Percentiles rank a stretch among this genome's conserved stretches.
phyloP scores from a whole-genome alignment of 92 coral and sea anemone genomes.

The Porites evermanni region DNA sequence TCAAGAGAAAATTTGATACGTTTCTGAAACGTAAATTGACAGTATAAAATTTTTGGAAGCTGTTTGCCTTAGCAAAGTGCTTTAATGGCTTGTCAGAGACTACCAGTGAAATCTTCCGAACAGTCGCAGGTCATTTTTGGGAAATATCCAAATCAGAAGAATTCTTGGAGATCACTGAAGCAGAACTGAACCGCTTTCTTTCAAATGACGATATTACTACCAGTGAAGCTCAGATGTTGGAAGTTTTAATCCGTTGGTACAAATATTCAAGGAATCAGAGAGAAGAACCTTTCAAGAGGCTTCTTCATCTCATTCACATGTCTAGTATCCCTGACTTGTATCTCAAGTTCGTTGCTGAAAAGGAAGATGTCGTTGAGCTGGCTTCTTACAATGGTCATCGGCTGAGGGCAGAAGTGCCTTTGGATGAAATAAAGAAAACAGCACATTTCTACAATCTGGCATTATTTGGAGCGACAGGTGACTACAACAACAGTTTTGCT shows the following conservation, averaged over 20 bases:
- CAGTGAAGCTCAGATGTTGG: constrained; percentile 66
- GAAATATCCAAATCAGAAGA: constrained; percentile 46
- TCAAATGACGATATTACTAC: constrained; percentile 70
- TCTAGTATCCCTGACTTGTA: constrained; percentile 49
- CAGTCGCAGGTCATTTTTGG: constrained; percentile 48
- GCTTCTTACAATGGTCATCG: constrained; percentile 39
- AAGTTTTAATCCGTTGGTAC: constrained; percentile 66
- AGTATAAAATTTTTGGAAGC: constrained; percentile 50
- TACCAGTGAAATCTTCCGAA: constrained; percentile 38
- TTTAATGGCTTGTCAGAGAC: constrained; percentile 52
- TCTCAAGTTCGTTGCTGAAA: constrained; percentile 49
- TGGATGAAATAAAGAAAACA: constrained; percentile 39
- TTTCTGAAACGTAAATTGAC: constrained; percentile 45
- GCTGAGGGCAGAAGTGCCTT: constrained; percentile 31
- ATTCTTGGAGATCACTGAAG: constrained; percentile 55
- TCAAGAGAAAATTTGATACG: constrained; percentile 54
- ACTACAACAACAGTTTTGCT: not conserved
- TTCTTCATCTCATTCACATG: constrained; percentile 37
- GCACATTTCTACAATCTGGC: constrained; percentile 51
- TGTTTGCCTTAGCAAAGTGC: constrained; percentile 48
- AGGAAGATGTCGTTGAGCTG: constrained; percentile 36
- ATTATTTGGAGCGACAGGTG: constrained; percentile 32
- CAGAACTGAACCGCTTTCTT: constrained; percentile 51
- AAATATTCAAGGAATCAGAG: constrained; percentile 51
- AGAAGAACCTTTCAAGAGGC: constrained; percentile 31